phyloP scores from a whole-genome alignment of 2,888 invertebrate genomes.

The Pemphredon lugubris region DNA sequence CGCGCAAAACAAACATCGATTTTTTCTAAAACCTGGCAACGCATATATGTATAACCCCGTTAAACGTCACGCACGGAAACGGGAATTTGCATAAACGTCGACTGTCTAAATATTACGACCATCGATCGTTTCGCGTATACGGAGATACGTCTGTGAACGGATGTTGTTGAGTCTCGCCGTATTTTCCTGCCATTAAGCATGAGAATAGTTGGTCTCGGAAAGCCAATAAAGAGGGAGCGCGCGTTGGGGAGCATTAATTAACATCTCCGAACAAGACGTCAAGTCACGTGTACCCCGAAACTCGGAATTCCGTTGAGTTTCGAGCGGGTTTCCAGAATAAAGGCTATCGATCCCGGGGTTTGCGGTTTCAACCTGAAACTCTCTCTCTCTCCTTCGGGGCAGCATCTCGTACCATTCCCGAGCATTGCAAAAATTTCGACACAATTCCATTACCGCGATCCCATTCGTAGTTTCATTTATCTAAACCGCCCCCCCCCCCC shows the following conservation, averaged over 20 bases:
- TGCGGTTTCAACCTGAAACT: slow-evolving; percentile 12
- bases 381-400: too few relatives aligned
- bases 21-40: too few relatives aligned
- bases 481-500: too few relatives aligned
- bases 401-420: too few relatives aligned
- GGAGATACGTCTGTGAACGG: slow-evolving; percentile 27
- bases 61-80: too few relatives aligned
- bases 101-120: too few relatives aligned
- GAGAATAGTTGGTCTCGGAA: slow-evolving; percentile 35
- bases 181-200: slow-evolving; percentile 35
- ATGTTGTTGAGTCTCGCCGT: slow-evolving; percentile 1
- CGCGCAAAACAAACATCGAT: too few relatives aligned
- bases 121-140: slow-evolving; percentile 3
- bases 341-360: slow-evolving; percentile 45
- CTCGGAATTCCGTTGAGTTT: slow-evolving; percentile 26
- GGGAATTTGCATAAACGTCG: too few relatives aligned
- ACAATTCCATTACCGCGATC: too few relatives aligned
- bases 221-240: slow-evolving; percentile 46
- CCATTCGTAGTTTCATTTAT: too few relatives aligned
- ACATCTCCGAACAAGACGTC: slow-evolving; percentile 48
- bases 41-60: too few relatives aligned
- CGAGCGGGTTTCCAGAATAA: slow-evolving; percentile 37
- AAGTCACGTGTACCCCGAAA: slow-evolving; percentile 39
- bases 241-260: slow-evolving; percentile 51
- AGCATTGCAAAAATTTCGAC: too few relatives aligned